Evolutionary conservation across 1,140 invertebrate species (phyloP).

Genomic region (Caenorhabditis briggsae): DNA sequence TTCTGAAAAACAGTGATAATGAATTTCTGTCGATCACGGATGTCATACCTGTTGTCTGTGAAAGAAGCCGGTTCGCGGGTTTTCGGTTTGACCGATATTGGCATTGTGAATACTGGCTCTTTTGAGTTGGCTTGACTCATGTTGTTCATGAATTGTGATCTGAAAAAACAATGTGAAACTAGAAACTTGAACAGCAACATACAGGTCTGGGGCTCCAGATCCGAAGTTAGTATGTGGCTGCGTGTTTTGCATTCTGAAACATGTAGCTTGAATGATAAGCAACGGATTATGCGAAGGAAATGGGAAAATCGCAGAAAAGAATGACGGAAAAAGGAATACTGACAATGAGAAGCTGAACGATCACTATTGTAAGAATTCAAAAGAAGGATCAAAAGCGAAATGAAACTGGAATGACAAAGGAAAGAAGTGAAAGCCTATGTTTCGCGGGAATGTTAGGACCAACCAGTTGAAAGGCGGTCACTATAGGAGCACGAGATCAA

Average conservation of each 20-base stretch:
- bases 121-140: neutral
- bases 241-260: conserved; percentile 48
- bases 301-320: neutral
- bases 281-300: neutral
- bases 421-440: no score
- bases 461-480: no score
- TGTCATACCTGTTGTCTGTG: conserved; percentile 49
- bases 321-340: neutral
- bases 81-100: conserved; percentile 55
- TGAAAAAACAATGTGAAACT: neutral
- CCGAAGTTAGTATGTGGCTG: conserved; percentile 22
- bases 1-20: conserved; percentile 25
- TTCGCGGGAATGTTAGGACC: no score
- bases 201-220: neutral
- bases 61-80: conserved; percentile 47
- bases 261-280: no score
- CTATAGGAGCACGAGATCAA: no score
- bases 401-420: no score
- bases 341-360: no score
- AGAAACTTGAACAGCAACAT: neutral
- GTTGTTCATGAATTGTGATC: neutral
- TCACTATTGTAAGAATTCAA: no score
- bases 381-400: no score
- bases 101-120: conserved; percentile 28
- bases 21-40: neutral